Evolutionary conservation across 2,888 invertebrate genomes (phyloP).

Genomic region (Ellobium chinense): DNA sequence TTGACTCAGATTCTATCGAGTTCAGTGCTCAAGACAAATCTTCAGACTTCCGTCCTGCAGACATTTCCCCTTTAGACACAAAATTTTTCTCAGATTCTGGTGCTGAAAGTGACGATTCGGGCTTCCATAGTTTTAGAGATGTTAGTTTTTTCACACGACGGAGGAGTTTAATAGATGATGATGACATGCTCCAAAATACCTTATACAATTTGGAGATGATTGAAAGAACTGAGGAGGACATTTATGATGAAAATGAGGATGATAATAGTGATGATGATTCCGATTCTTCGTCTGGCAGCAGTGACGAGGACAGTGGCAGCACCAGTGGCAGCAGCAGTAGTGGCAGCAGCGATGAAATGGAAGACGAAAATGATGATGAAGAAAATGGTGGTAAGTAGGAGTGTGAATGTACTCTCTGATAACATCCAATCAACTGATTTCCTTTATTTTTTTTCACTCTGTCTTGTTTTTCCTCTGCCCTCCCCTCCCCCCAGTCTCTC

Average conservation of each 20-base stretch:
- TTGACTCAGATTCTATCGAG: slow-evolving; percentile 56
- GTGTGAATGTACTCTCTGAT: too few relatives aligned
- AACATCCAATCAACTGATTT: not conserved
- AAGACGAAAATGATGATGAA: slow-evolving; percentile 10
- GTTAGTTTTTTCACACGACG: slow-evolving; percentile 20
- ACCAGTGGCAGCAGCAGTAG: not conserved
- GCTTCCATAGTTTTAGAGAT: slow-evolving; percentile 39
- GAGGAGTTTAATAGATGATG: slow-evolving; percentile 23
- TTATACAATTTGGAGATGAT: slow-evolving; percentile 10
- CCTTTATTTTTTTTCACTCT: not conserved
- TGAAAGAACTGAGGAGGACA: not conserved
- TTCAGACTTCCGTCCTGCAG: not conserved
- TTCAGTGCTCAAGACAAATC: not conserved
- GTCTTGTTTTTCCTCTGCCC: not conserved
- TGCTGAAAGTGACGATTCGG: slow-evolving; percentile 53
- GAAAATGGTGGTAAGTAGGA: slow-evolving; percentile 8
- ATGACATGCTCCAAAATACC: slow-evolving; percentile 13
- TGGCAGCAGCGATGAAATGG: not conserved
- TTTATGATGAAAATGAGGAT: slow-evolving; percentile 4
- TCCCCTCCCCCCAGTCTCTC: not conserved
- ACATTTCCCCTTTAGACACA: slow-evolving; percentile 38
- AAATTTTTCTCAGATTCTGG: slow-evolving; percentile 44
- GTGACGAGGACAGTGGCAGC: not conserved
- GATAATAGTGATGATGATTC: slow-evolving; percentile 21
- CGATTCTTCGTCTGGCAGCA: not conserved